Evolutionary conservation across 1,140 invertebrate genomes (phyloP), one percentile per base, ranked within the genome.

Genomic region (Calephelis nemesis): DNA sequence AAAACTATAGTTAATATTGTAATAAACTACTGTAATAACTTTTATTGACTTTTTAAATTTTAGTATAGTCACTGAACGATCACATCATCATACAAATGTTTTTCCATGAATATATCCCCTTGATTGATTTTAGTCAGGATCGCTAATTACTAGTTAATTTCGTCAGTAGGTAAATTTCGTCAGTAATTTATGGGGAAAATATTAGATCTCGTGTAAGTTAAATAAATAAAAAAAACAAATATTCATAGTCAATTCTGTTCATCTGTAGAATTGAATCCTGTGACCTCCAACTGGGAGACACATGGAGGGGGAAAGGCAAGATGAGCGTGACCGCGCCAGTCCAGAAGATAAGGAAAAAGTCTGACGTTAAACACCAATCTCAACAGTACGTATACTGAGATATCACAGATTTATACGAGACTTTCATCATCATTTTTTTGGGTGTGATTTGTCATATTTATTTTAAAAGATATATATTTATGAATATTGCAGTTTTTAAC

Each of bases 311-410:
- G 83, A 93, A 95, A 95, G 94, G 94, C 95, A 96, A 96, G 94
- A 96, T 96, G 96, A 96, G 95, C 93, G 94, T 96, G 93, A 94
- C 94, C 88, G 93, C 95, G 92, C 94, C 93, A 84, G 94, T 93
- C 92, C 95, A 94, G 89, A 96, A 96, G 93, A 96, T 96, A 92
- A 94, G 95, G 92, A 96, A 96, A 94, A 96, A 96, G 94, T 94
- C 95, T 87, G 95, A 96, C 93, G 94, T 93, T 87, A 96, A 96
- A 92, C 95, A 95, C 77, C 95, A 96, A 92, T 95, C 96, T 77
- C 95, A 97, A 94, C 94, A 96, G 96, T 96, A 94, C 95, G 95
- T 91, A 91, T 88, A 75, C 74, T 79, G 75, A 74, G 80, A 77
- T 79, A 76, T 74, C 67, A 71, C 68, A 63, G 62, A 65, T 72